Evolutionary conservation across 2,888 invertebrate species (phyloP).

Genomic region (Xylophagus ater): DNA sequence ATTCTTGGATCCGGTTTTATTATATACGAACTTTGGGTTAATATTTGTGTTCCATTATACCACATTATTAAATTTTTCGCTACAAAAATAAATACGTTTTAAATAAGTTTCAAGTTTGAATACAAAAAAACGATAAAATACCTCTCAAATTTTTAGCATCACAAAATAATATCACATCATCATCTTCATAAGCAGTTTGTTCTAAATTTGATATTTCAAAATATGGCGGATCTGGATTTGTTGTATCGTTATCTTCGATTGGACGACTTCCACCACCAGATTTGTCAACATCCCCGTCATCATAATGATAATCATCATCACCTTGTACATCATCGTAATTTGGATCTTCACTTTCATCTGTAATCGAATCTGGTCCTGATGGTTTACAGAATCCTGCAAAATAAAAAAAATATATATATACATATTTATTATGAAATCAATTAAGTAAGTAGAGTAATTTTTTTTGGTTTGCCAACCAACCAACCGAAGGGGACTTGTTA

Average conservation of each 20-base stretch:
- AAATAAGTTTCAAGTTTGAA: background rate
- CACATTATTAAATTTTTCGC: conserved; percentile 30
- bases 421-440: too few relatives aligned
- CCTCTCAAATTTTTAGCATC: conserved; percentile 30
- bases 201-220: conserved; percentile 24
- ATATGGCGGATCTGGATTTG: conserved; percentile 21
- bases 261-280: background rate
- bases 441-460: too few relatives aligned
- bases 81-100: conserved; percentile 12
- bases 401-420: too few relatives aligned
- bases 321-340: background rate
- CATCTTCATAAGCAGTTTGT: conserved; percentile 25
- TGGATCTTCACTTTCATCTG: too few relatives aligned
- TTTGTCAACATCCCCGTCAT: background rate
- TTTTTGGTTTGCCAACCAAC: too few relatives aligned
- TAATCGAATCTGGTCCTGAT: too few relatives aligned
- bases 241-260: conserved; percentile 12
- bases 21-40: conserved; percentile 25
- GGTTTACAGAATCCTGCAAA: too few relatives aligned
- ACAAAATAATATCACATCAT: conserved; percentile 28
- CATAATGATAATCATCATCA: conserved; percentile 7
- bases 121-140: conserved; percentile 18
- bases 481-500: too few relatives aligned
- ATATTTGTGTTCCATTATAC: conserved; percentile 25
- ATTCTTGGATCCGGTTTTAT: conserved; percentile 20